phyloP scores from a whole-genome alignment of 1,140 invertebrate genomes.

The Neelides sp. region DNA sequence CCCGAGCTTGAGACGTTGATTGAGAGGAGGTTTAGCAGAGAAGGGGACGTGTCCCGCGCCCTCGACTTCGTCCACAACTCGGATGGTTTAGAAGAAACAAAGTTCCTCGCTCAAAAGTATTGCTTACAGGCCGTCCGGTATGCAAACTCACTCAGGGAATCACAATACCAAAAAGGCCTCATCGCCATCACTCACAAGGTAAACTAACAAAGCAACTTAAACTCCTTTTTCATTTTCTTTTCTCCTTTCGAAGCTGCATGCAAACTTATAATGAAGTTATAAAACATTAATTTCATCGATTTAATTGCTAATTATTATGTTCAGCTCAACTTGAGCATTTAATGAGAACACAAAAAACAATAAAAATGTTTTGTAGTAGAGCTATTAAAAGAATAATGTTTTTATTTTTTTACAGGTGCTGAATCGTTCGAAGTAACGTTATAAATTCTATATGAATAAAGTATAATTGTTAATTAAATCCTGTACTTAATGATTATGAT shows the following conservation, averaged over 20 bases:
- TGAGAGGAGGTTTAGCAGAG: constrained; percentile 82
- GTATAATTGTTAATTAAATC: too few species aligned
- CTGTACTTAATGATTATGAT: too few species aligned
- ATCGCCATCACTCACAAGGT: constrained; percentile 69
- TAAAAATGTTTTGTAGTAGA: not conserved
- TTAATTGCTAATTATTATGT: not conserved
- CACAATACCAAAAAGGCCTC: constrained; percentile 72
- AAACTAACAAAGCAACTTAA: constrained; percentile 6
- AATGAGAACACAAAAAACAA: not conserved
- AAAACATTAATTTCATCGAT: not conserved
- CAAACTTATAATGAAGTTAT: too few species aligned
- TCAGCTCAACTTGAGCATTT: not conserved
- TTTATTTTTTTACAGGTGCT: constrained; percentile 15
- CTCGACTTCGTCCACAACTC: constrained; percentile 82
- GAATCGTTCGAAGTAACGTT: constrained; percentile 26
- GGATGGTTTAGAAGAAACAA: constrained; percentile 80
- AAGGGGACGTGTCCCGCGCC: constrained; percentile 83
- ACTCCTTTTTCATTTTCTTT: too few species aligned
- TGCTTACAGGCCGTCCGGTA: constrained; percentile 70
- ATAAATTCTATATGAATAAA: too few species aligned
- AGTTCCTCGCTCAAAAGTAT: constrained; percentile 81
- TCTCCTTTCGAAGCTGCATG: too few species aligned
- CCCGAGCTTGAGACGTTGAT: constrained; percentile 92
- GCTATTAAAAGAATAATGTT: not conserved
- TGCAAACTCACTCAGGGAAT: constrained; percentile 60